Base-by-base conservation (phyloP, 2,797 vertebrate genomes). In the Streptopelia turtur region DNA sequence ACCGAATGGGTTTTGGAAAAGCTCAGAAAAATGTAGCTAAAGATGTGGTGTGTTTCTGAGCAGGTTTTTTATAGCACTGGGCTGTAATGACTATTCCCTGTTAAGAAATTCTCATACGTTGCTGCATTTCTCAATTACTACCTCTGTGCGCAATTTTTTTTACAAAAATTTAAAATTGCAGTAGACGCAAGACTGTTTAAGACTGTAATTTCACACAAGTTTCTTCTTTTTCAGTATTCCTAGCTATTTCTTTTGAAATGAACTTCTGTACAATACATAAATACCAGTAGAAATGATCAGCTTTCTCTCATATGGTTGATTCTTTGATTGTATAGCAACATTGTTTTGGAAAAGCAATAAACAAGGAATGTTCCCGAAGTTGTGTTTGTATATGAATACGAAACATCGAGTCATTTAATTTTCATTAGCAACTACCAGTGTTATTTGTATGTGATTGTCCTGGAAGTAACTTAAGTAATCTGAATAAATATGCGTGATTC, bases 331-430 rank as follows among this genome's bases (percentile, higher is more conserved):
- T 39, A 14, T 21, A 57, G 56, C 16, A 64, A 12, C 39, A 39
- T 52, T 17, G 17, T 76, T 83, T 24, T 18, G 5, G 39, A 74
- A 83, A 55, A 80, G 20, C 28, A 23, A 5, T 30, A 14, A 37
- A 76, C 31, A 27, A 3, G 1, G 13, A 60, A 13, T 20, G 14
- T 83, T 68, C 0, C 0, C 66, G 28, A 61, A 63, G 6, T 21
- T 72, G 25, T 78, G n/a, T 69, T 82, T 52, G 18, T 30, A 2
- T 45, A 13, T 15, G 3, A 55, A 71, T 76, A 31, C 11, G 33
- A 83, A 83, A 15, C 23, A 18, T 23, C 0, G 0, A 71, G 4
- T 47, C 63, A 71, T 74, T 75, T 33, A 30, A 47, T 78, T 91
- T 78, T 78, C 30, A 55, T 55, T 89, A 55, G 12, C 0, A 0